phyloP scores from a whole-genome alignment of 2,113 vertebrate genomes.

The Orientallactaga bullata region DNA sequence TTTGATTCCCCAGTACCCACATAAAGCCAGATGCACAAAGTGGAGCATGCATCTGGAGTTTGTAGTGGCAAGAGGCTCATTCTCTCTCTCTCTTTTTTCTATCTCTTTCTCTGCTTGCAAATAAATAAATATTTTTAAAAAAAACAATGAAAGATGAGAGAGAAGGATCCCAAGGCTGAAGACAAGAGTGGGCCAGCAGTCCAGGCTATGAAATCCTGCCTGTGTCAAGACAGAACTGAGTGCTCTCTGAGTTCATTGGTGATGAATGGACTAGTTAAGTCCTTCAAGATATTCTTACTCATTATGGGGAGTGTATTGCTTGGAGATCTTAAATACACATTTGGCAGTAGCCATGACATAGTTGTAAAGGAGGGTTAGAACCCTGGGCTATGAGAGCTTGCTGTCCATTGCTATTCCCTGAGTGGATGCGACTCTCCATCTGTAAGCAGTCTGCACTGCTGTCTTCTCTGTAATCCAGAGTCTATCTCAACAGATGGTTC shows the following conservation, averaged over 20 bases:
- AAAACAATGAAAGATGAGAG: background rate
- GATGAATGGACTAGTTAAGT: background rate
- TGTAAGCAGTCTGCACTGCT: background rate
- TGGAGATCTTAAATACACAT: background rate
- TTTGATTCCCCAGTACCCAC: too few relatives aligned
- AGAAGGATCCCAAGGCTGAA: background rate
- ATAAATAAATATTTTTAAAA: too few relatives aligned
- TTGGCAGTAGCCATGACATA: background rate
- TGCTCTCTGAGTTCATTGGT: background rate
- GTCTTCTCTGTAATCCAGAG: conserved; percentile 24
- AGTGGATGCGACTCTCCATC: background rate
- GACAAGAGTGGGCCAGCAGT: background rate
- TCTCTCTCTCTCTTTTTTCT: too few relatives aligned
- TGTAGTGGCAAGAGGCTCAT: too few relatives aligned
- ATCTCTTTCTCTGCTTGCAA: too few relatives aligned
- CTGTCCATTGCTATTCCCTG: background rate
- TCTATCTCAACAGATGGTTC: conserved; percentile 58
- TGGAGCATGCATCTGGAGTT: too few relatives aligned
- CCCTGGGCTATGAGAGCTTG: background rate
- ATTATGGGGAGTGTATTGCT: background rate
- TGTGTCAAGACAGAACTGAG: background rate
- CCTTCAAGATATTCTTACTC: background rate
- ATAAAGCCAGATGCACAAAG: too few relatives aligned
- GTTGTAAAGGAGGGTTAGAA: background rate
- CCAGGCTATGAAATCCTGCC: background rate